phyloP scores from a whole-genome alignment of 2,888 invertebrate species.

The Galerucella nymphaeae region DNA sequence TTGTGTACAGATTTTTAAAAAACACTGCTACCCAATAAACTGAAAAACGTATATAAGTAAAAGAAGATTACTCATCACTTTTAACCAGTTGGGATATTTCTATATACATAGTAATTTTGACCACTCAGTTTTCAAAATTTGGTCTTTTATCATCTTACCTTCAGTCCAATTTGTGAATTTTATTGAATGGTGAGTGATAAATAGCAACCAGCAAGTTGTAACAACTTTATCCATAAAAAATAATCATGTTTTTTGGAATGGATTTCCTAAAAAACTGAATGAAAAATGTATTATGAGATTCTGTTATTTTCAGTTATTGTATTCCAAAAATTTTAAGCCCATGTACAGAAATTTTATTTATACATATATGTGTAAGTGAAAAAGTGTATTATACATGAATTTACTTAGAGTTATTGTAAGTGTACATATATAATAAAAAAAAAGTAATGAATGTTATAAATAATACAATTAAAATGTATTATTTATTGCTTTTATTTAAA shows the following conservation, averaged over 20 bases:
- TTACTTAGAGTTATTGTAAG: conserved; percentile 43
- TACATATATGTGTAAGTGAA: conserved; percentile 33
- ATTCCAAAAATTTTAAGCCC: conserved; percentile 7
- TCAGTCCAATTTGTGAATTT: no score
- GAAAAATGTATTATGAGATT: conserved; percentile 5
- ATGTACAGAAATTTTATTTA: conserved; percentile 40
- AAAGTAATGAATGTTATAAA: conserved; percentile 10
- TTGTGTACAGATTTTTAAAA: background rate
- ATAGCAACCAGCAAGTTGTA: no score
- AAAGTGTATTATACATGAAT: conserved; percentile 26
- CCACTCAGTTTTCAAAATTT: no score
- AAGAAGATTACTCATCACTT: background rate
- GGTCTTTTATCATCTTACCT: no score
- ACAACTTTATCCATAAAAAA: no score
- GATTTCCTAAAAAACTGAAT: background rate
- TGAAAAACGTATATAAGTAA: background rate
- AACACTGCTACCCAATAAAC: background rate
- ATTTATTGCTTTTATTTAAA: conserved; percentile 17
- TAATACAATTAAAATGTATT: conserved; percentile 5
- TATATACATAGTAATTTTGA: no score
- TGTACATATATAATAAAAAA: conserved; percentile 50
- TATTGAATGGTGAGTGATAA: no score
- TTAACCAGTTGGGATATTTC: no score
- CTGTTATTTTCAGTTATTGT: background rate
- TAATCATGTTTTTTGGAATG: no score